phyloP scores from a whole-genome alignment of 2,888 invertebrate genomes.

The Chorisops tibialis region DNA sequence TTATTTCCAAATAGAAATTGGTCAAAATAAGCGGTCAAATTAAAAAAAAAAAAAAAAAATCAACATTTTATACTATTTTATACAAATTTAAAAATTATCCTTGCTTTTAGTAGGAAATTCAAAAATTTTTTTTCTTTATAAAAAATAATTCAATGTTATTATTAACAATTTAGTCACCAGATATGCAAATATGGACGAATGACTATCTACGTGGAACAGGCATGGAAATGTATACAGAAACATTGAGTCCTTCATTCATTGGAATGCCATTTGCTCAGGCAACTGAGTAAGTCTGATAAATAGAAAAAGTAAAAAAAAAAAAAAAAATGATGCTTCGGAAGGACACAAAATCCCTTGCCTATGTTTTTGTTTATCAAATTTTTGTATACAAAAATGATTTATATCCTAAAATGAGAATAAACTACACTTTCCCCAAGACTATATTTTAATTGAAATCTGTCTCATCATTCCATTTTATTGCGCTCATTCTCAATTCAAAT shows the following conservation, averaged over 20 bases:
- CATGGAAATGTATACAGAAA: conserved; percentile 99
- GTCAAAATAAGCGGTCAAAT: no score
- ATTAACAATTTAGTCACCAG: conserved; percentile 68
- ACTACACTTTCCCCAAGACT: background rate
- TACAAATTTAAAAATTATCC: no score
- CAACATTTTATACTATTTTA: no score
- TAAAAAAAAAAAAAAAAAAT: no score
- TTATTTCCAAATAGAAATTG: background rate
- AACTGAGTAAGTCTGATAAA: conserved; percentile 84
- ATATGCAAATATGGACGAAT: conserved; percentile 98
- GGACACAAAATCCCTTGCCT: conserved; percentile 14
- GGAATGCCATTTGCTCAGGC: conserved; percentile 98
- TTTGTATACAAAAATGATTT: no score
- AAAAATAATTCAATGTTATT: background rate
- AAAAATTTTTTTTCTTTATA: no score
- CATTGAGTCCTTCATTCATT: conserved; percentile 95
- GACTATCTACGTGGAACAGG: conserved; percentile 99
- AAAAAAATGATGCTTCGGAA: conserved; percentile 21
- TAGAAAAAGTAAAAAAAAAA: conserved; percentile 21
- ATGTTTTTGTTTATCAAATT: conserved; percentile 3
- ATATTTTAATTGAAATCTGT: background rate
- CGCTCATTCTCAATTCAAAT: no score
- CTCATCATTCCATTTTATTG: background rate
- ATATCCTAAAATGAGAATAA: no score
- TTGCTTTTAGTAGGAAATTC: background rate